Evolutionary conservation across 2,888 invertebrate species (phyloP), one percentile per base, ranked within the genome.

Genomic region (Syrista parreyssii): DNA sequence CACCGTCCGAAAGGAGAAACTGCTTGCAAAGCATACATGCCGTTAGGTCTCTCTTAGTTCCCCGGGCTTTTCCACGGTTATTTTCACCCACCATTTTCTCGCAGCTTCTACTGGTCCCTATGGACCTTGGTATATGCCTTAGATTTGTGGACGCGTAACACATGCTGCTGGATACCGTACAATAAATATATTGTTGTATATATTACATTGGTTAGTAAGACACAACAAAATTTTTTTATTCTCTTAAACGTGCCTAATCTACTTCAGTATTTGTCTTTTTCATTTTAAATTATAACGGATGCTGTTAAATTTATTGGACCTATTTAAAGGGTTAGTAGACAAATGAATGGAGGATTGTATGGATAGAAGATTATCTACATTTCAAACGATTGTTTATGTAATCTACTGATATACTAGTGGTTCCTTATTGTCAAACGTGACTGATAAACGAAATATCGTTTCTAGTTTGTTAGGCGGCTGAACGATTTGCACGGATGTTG

Each of bases 21-120:
- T 79, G 74, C 73, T 55, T 55, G 55, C 9, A 15, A 55, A 55
- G 55, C 55, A 55, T 6, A 9, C 55, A 15, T 55, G 23, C 55
- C 23, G 55, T 23, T 23, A 23, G 55, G 55, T 55, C 55, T 55
- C 55, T 55, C 55, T 55, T 55, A 9, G 55, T 79, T 84, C 80
- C 77, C 78, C 74, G 80, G 81, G 80, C 76, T 81, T 84, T 83
- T 83, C 84, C 83, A 81, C 76, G 74, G 81, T 83, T 83, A 84
- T 83, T 84, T 84, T 80, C 74, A 83, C 79, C 79, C 79, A 78
- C 79, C 77, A 78, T 80, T 83, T 79, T 82, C 78, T 75, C 76
- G 71, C 74, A 33, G 35, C 71, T 75, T 78, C 79, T 11, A 76
- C 75, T 83, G 87, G 9, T 23, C 23, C 23, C 55, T 55, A 55